Percentiles rank a stretch among this genome's conserved stretches.
These are phyloP conservation scores for Zygogramma bicolorata DNA, from an alignment of 2,888 invertebrate genomes.

Conservation along the genomic window DNA sequence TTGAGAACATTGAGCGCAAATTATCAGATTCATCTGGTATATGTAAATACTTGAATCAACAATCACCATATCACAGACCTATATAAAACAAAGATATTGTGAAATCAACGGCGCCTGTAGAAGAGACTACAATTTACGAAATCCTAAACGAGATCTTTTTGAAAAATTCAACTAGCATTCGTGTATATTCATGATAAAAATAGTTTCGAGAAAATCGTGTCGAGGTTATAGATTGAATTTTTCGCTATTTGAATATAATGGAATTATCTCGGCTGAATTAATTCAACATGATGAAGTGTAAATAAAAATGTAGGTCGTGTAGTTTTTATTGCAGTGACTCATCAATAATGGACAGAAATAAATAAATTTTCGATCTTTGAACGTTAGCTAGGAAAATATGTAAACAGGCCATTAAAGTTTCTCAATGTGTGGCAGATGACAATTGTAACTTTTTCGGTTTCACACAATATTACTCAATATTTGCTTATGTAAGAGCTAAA, in stretches of 20 bases:
- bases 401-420: background rate
- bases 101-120: background rate
- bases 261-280: constrained; percentile 41
- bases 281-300: constrained; percentile 35
- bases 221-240: constrained; percentile 34
- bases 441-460: background rate
- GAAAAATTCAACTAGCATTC: background rate
- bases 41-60: too few relatives aligned
- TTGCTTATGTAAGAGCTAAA: too few relatives aligned
- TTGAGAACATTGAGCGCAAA: too few relatives aligned
- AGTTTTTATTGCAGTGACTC: constrained; percentile 1
- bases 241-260: constrained; percentile 37
- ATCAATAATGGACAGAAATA: background rate
- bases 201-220: constrained; percentile 29
- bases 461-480: too few relatives aligned
- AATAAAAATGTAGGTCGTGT: constrained; percentile 37
- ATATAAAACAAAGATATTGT: too few relatives aligned
- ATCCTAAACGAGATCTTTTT: background rate
- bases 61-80: too few relatives aligned
- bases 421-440: background rate
- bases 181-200: constrained; percentile 25
- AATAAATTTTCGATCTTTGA: background rate
- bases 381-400: background rate
- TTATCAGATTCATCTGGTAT: too few relatives aligned
- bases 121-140: background rate